phyloP scores from a whole-genome alignment of 2,888 invertebrate species.

The Mimachlamys varia region DNA sequence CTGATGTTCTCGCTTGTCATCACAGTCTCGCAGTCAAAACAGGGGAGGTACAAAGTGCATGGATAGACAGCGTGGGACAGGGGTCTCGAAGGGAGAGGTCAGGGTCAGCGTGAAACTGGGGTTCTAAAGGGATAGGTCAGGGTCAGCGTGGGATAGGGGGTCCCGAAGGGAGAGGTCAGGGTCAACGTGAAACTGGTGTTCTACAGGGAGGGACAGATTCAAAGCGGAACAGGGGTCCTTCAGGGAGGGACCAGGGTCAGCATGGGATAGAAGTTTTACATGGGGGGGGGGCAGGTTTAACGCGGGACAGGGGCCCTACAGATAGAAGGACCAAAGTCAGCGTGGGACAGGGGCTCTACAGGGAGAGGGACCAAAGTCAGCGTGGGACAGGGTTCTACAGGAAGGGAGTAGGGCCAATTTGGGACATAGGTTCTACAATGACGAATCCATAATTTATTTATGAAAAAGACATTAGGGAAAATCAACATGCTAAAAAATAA shows the following conservation, averaged over 20 bases:
- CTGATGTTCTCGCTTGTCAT: conserved; percentile 7
- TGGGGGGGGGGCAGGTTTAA: too few relatives aligned
- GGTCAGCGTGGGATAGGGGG: too few relatives aligned
- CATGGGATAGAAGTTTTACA: too few relatives aligned
- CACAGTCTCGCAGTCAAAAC: conserved; percentile 17
- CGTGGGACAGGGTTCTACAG: background rate
- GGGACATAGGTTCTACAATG: too few relatives aligned
- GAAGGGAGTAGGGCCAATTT: background rate
- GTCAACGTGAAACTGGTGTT: too few relatives aligned
- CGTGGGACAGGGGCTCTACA: too few relatives aligned
- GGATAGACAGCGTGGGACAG: conserved; percentile 7
- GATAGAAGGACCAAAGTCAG: too few relatives aligned
- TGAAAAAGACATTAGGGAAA: background rate
- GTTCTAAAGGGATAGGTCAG: too few relatives aligned
- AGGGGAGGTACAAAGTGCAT: background rate
- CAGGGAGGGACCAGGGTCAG: background rate
- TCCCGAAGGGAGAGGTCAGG: too few relatives aligned
- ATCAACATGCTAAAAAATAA: background rate
- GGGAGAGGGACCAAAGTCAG: background rate
- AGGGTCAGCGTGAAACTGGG: too few relatives aligned
- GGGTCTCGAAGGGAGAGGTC: background rate
- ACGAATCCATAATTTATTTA: background rate
- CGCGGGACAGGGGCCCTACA: too few relatives aligned
- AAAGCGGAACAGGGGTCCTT: background rate
- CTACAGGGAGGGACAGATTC: too few relatives aligned